Conservation (phyloP, 2,113 vertebrate genomes). For the Onychostoma macrolepis region DNA sequence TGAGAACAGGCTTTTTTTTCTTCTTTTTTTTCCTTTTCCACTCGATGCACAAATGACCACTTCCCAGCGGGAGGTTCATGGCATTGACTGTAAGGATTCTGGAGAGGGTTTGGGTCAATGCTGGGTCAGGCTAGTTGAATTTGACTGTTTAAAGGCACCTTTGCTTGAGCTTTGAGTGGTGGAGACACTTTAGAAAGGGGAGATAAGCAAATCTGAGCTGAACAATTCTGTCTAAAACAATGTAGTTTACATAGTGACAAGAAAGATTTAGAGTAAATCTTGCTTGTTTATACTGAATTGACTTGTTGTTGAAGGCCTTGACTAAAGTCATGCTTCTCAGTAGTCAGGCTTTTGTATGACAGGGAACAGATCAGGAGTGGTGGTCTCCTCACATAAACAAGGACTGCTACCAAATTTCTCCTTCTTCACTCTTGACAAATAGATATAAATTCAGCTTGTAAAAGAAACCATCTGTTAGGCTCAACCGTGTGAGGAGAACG, state of each 20-base stretch:
- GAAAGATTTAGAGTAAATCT: conserved; percentile 17
- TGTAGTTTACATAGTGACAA: conserved; percentile 12
- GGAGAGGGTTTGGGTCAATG: conserved; percentile 55
- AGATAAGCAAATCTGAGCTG: conserved; percentile 40
- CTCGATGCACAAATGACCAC: conserved; percentile 51
- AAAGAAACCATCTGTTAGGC: conserved; percentile 43
- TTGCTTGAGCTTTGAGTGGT: conserved; percentile 8
- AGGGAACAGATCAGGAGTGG: conserved; percentile 35
- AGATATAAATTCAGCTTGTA: conserved; percentile 44
- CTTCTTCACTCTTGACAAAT: conserved; percentile 41
- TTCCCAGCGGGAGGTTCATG: conserved; percentile 40
- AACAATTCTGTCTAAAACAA: not conserved
- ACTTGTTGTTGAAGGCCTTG: conserved; percentile 19
- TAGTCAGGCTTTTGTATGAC: not conserved
- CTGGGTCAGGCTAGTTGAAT: conserved; percentile 56
- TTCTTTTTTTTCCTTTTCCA: too few species aligned
- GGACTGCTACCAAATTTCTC: conserved; percentile 40
- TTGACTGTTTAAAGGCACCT: conserved; percentile 13
- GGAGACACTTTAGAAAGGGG: conserved; percentile 2
- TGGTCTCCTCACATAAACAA: conserved; percentile 40
- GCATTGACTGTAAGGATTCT: conserved; percentile 54
- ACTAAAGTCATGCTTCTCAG: conserved; percentile 29
- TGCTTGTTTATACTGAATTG: not conserved
- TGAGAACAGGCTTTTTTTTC: conserved; percentile 49
- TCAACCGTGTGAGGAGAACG: not conserved